These are phyloP conservation scores for Narcine bancroftii DNA, from an alignment of 2,113 vertebrate genomes.

Conservation along the genomic window DNA sequence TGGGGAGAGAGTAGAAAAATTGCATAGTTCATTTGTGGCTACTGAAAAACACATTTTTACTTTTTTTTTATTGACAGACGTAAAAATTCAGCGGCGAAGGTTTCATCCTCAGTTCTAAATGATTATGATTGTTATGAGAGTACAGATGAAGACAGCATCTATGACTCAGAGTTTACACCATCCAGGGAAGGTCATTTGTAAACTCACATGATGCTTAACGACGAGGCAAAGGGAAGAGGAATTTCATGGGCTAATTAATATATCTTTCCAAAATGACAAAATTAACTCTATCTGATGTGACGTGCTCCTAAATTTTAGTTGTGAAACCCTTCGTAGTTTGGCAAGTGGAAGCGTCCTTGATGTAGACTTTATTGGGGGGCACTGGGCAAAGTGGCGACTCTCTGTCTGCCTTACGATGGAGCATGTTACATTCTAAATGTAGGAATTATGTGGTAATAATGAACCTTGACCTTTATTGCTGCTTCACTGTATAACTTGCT, in stretches of 20 bases:
- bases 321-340: neutral
- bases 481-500: neutral
- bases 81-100: constrained; percentile 68
- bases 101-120: constrained; percentile 53
- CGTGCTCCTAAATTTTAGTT: neutral
- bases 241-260: neutral
- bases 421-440: too few species aligned
- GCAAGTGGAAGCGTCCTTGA: neutral
- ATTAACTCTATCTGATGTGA: neutral
- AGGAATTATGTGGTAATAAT: too few species aligned
- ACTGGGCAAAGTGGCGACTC: too few species aligned
- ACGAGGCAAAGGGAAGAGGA: neutral
- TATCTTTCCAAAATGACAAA: too few species aligned
- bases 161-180: constrained; percentile 68
- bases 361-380: too few species aligned
- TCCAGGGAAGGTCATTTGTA: constrained; percentile 61
- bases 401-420: too few species aligned
- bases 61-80: constrained; percentile 57
- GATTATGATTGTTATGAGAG: constrained; percentile 71
- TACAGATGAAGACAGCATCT: constrained; percentile 80
- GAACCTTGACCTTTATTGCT: constrained; percentile 1
- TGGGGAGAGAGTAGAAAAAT: too few species aligned
- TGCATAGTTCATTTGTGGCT: neutral
- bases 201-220: neutral
- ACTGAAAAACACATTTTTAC: neutral